Percentiles rank a stretch among this genome's conserved stretches.
Evolutionary conservation across 2,113 vertebrate genomes (phyloP).

Genomic region (Scatophagus argus): DNA sequence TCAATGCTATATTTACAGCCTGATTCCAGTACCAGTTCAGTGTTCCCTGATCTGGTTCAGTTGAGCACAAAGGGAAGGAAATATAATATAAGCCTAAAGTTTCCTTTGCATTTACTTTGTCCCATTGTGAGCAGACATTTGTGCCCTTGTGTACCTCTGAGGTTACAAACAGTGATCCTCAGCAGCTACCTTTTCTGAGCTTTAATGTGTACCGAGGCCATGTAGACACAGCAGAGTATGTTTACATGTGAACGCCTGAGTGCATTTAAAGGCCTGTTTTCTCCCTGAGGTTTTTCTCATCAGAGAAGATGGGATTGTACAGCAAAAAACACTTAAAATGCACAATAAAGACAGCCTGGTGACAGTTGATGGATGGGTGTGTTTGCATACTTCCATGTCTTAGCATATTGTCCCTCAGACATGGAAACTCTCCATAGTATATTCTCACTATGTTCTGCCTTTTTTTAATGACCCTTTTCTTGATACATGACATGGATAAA

Average conservation of each 20-base stretch:
- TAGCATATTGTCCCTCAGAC: background rate
- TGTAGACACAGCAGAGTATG: background rate
- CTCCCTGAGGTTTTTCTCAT: background rate
- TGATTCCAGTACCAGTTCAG: too few species aligned
- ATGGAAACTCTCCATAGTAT: background rate
- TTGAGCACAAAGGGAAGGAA: constrained; percentile 9
- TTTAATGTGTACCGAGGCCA: background rate
- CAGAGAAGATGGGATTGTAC: background rate
- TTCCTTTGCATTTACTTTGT: constrained; percentile 2
- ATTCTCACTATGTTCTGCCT: background rate
- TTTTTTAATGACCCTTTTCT: background rate
- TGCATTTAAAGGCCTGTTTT: background rate
- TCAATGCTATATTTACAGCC: too few species aligned
- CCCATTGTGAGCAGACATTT: background rate
- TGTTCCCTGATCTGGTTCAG: background rate
- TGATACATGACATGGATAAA: background rate
- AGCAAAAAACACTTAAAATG: background rate
- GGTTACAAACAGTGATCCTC: background rate
- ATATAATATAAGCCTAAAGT: background rate
- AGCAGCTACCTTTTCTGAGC: too few species aligned
- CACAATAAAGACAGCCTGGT: background rate
- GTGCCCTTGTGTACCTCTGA: too few species aligned
- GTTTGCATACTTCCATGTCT: constrained; percentile 1
- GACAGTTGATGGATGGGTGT: background rate
- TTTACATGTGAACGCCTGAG: background rate